A percentile compares a stretch with the other conserved stretches of the same genome.
These are phyloP conservation scores for Pleuronectes platessa DNA, from an alignment of 2,113 vertebrate genomes.

Conservation along the genomic window DNA sequence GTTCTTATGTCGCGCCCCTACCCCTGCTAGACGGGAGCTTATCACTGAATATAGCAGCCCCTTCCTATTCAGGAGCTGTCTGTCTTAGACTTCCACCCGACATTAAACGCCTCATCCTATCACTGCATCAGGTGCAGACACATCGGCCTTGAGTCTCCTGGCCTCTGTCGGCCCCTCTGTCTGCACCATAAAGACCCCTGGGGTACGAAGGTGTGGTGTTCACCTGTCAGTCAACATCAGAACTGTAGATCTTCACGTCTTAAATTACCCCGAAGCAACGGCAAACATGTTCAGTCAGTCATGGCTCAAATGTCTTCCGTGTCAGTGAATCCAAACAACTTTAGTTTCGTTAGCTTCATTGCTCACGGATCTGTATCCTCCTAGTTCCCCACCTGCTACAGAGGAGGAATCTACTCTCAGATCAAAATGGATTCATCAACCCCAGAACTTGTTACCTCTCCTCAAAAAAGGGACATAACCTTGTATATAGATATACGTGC, in stretches of 20 bases:
- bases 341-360: conserved; percentile 9
- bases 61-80: background rate
- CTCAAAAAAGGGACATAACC: background rate
- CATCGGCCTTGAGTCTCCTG: background rate
- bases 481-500: background rate
- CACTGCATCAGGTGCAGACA: conserved; percentile 5
- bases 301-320: conserved; percentile 20
- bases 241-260: conserved; percentile 50
- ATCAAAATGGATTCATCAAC: conserved; percentile 7
- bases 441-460: background rate
- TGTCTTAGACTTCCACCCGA: background rate
- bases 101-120: conserved; percentile 6
- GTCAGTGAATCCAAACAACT: conserved; percentile 27
- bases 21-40: no score
- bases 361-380: background rate
- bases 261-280: conserved; percentile 26
- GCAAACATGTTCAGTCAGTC: conserved; percentile 8
- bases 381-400: background rate
- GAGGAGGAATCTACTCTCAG: background rate
- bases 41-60: background rate
- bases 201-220: conserved; percentile 29
- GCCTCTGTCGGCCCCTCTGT: conserved; percentile 15
- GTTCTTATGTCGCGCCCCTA: no score
- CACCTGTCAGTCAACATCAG: conserved; percentile 59
- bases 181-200: conserved; percentile 29